Base-by-base conservation (phyloP, 2,113 vertebrate species). In the Brienomyrus longianalis region DNA sequence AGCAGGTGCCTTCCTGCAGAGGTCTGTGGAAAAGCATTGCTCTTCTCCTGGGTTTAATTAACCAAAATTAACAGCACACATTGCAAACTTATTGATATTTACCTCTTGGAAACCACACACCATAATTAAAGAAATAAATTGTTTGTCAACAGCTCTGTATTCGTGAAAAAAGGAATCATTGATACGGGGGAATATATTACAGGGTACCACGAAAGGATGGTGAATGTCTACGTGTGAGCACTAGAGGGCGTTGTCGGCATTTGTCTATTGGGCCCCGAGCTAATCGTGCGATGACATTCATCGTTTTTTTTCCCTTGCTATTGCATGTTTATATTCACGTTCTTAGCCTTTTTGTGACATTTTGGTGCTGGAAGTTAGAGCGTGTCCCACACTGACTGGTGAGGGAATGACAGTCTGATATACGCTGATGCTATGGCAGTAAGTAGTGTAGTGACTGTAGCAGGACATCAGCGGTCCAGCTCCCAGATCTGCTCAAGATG, bases 191-290 rank as follows among this genome's bases (percentile, higher is more conserved):
- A 0, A 48, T 54, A 35, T 86, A 54, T 45, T 35, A 35, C 6
- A 27, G 43, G 56, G 21, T n/a, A 27, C 1, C 74, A 8, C 31
- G 13, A 35, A 83, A 31, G n/a, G 50, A 48, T 52, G 27, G 85
- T 23, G 31, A 52, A 86, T 17, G 83, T 77, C 83, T 3, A 19
- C 0, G 23, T 39, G 47, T 90, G 10, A 83, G 92, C 95, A 95
- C 93, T 94, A 95, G 95, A 92, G 91, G 95, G 43, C 47, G 83
- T 93, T 94, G 93, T 93, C 89, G 90, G 62, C 91, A 94, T 90
- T 52, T 52, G 93, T 56, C 88, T 90, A 43, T 15, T 35, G 43
- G 86, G 1, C 15, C 8, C 19, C 17, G 45, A 89, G 43, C 50
- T 56, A 43, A 84, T 23, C 19, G 10, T 3, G 10, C 3, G 19